phyloP scores from a whole-genome alignment of 2,888 invertebrate genomes.

The Brachynemurus nebulosus region DNA sequence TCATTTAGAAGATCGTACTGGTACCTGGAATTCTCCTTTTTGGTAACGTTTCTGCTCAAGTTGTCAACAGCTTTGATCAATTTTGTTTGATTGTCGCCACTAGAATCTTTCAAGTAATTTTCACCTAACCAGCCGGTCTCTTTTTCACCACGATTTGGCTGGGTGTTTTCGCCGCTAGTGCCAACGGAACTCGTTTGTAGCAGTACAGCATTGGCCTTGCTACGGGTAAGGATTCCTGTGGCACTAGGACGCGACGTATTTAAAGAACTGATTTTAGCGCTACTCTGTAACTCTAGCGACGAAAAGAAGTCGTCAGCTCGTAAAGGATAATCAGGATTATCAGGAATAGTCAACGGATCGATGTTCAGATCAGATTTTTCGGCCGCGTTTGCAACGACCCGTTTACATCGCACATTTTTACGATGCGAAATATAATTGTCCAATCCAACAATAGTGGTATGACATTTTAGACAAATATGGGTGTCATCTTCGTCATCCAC shows the following conservation, averaged over 20 bases:
- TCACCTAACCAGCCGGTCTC: constrained; percentile 39
- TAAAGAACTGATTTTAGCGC: constrained; percentile 39
- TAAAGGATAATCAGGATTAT: constrained; percentile 41
- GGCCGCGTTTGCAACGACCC: constrained; percentile 13
- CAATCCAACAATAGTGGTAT: constrained; percentile 67
- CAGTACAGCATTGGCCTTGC: constrained; percentile 31
- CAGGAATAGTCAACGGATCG: constrained; percentile 26
- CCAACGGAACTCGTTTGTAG: constrained; percentile 23
- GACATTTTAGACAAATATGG: constrained; percentile 81
- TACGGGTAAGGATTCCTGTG: constrained; percentile 33
- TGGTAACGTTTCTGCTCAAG: constrained; percentile 40
- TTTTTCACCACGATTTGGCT: constrained; percentile 1
- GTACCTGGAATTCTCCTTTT: constrained; percentile 33
- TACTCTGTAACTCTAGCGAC: constrained; percentile 65
- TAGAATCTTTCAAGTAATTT: constrained; percentile 39
- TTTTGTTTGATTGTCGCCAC: constrained; percentile 43
- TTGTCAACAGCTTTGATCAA: constrained; percentile 51
- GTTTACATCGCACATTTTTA: constrained; percentile 50
- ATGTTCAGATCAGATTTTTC: constrained; percentile 26
- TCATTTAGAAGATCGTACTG: constrained; percentile 21
- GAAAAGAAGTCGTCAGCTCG: constrained; percentile 81
- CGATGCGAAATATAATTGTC: constrained; percentile 76
- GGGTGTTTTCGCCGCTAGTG: not conserved
- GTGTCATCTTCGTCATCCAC: constrained; percentile 65
- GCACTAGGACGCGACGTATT: constrained; percentile 21